Evolutionary conservation across 2,888 invertebrate species (phyloP).

Genomic region (Tiphia femorata): DNA sequence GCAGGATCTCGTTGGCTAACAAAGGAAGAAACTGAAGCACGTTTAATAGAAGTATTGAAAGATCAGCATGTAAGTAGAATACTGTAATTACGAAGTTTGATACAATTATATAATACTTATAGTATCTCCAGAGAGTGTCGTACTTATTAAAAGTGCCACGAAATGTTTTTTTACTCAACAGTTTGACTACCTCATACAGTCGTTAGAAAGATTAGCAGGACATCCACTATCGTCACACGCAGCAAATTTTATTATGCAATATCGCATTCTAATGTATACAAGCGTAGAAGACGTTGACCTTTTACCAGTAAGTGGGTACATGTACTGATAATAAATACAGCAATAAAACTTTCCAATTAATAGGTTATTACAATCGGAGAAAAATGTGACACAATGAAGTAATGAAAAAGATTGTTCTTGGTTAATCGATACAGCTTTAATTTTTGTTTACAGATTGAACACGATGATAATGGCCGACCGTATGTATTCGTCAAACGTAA

Average conservation of each 20-base stretch:
- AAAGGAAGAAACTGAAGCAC: constrained; percentile 70
- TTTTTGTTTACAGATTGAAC: constrained; percentile 71
- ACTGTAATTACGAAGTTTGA: not conserved
- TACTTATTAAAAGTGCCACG: no score
- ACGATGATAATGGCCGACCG: constrained; percentile 79
- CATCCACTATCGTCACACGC: constrained; percentile 80
- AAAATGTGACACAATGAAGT: not conserved
- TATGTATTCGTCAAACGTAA: constrained; percentile 69
- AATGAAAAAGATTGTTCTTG: constrained; percentile 5
- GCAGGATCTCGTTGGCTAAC: not conserved
- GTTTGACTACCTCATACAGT: constrained; percentile 79
- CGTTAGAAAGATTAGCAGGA: constrained; percentile 79
- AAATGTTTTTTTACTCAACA: constrained; percentile 50
- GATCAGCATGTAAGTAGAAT: not conserved
- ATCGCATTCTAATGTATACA: constrained; percentile 74
- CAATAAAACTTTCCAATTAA: no score
- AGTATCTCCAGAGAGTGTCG: no score
- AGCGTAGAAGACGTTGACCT: constrained; percentile 75
- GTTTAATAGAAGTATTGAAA: constrained; percentile 15
- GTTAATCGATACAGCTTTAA: no score
- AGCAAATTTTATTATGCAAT: constrained; percentile 82
- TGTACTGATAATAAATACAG: not conserved
- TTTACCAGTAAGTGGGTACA: constrained; percentile 70
- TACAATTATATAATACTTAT: no score
- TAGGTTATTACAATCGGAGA: not conserved